Evolutionary conservation across 1,140 invertebrate species (phyloP), one percentile per base, ranked within the genome.

Genomic region (Eupeodes corollae): DNA sequence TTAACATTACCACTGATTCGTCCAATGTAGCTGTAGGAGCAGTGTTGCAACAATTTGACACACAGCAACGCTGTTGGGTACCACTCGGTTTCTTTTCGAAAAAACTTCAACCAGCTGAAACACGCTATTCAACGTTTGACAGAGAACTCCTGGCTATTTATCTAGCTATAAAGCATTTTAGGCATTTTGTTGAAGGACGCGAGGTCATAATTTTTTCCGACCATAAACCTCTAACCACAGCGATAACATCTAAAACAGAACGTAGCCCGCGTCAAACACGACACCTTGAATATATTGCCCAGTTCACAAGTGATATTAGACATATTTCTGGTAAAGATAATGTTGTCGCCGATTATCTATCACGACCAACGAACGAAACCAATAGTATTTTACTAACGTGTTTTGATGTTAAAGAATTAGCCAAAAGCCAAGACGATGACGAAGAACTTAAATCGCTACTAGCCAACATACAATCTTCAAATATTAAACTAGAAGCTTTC

Each of bases 251-350:
- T 61, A 61, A 44, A 9, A 37, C 5, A 41, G n/a, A 6, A 39
- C 55, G 0, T 48, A 45, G 0, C 42, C 61, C 57, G 13, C 39
- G 54, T 5, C 60, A 59, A 47, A 50, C 50, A 6, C 40, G 54
- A n/a, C 56, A 70, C 14, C 39, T 70, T 2, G 59, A 63, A 41
- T 66, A 52, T 35, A 69, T 72, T 8, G 37, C 42, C 1, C 64
- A 68, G 50, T 70, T 68, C 34, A 56, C 63, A 0, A 69, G 61
- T 0, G 60, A 70, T 33, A 57, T 69, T 30, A 16, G 48, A 6
- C 57, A 71, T 40, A 46, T 69, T 13, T 19, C 51, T 8, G 61
- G 61, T 1, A 49, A 49, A 30, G 50, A 64, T 0, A 69, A 70
- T 42, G 48, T 61, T 2, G 54, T 61, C 5, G 64, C 56, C 6